phyloP scores from a whole-genome alignment of 1,140 invertebrate species.

The Neoseiulus cucumeris region DNA sequence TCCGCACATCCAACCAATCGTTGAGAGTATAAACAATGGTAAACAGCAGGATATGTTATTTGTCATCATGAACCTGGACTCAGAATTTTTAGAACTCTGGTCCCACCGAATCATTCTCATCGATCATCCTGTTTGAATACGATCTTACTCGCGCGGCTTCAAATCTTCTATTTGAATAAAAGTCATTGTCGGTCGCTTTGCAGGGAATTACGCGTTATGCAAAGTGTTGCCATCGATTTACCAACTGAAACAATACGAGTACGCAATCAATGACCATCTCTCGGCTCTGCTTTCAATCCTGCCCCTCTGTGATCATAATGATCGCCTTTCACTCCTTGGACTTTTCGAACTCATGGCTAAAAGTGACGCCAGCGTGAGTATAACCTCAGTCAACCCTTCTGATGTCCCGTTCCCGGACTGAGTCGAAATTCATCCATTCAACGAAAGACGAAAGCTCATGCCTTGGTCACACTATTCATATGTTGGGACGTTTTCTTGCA shows the following conservation, averaged over 20 bases:
- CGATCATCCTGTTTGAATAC: too few species aligned
- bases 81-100: too few species aligned
- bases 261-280: conserved; percentile 54
- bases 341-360: conserved; percentile 58
- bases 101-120: too few species aligned
- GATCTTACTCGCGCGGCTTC: too few species aligned
- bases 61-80: too few species aligned
- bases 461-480: too few species aligned
- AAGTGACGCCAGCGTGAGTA: conserved; percentile 45
- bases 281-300: conserved; percentile 56
- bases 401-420: too few species aligned
- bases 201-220: conserved; percentile 61
- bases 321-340: conserved; percentile 57
- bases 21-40: conserved; percentile 69
- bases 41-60: too few species aligned
- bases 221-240: conserved; percentile 70
- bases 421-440: too few species aligned
- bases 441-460: too few species aligned
- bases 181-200: conserved; percentile 15
- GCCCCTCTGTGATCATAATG: conserved; percentile 54
- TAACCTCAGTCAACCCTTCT: conserved; percentile 2
- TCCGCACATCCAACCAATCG: conserved; percentile 64
- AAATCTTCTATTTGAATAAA: too few species aligned
- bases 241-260: conserved; percentile 48
- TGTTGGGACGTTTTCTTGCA: conserved; percentile 24